A percentile compares a stretch with the other conserved stretches of the same genome.
phyloP scores from a whole-genome alignment of 2,797 vertebrate species.

The Hippoglossus hippoglossus region DNA sequence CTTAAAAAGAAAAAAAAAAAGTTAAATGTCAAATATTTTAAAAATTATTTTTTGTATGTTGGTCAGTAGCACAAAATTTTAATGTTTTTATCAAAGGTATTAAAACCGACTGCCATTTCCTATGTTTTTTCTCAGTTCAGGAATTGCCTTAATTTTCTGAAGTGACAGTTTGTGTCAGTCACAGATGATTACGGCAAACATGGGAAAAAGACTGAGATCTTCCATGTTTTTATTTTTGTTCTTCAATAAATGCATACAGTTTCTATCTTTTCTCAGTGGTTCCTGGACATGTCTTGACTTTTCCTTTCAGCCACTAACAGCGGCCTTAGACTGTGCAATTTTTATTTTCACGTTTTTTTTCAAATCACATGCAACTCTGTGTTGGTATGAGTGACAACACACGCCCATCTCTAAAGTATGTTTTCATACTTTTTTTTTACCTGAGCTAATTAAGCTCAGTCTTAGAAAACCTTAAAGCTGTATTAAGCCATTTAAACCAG shows the following conservation, averaged over 20 bases:
- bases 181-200: constrained; percentile 45
- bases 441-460: constrained; percentile 15
- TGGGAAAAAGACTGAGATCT: constrained; percentile 57
- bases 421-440: constrained; percentile 23
- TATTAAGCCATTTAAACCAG: constrained; percentile 24
- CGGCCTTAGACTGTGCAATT: constrained; percentile 60
- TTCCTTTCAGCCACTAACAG: constrained; percentile 57
- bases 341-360: constrained; percentile 10
- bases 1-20: constrained; percentile 53
- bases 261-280: constrained; percentile 61
- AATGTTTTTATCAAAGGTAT: constrained; percentile 80
- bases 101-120: constrained; percentile 81
- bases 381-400: constrained; percentile 32
- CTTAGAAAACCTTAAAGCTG: constrained; percentile 35
- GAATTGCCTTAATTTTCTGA: constrained; percentile 87
- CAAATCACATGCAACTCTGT: constrained; percentile 27
- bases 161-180: constrained; percentile 54
- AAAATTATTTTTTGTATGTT: constrained; percentile 82
- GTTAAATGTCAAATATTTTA: constrained; percentile 76
- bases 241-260: constrained; percentile 68
- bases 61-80: constrained; percentile 85
- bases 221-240: constrained; percentile 76
- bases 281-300: constrained; percentile 63
- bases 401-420: constrained; percentile 11
- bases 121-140: constrained; percentile 81